Percentiles rank a stretch among this genome's conserved stretches.
These are phyloP conservation scores for Yponomeuta sedellus DNA, from an alignment of 2,888 invertebrate genomes.

Conservation along the genomic window DNA sequence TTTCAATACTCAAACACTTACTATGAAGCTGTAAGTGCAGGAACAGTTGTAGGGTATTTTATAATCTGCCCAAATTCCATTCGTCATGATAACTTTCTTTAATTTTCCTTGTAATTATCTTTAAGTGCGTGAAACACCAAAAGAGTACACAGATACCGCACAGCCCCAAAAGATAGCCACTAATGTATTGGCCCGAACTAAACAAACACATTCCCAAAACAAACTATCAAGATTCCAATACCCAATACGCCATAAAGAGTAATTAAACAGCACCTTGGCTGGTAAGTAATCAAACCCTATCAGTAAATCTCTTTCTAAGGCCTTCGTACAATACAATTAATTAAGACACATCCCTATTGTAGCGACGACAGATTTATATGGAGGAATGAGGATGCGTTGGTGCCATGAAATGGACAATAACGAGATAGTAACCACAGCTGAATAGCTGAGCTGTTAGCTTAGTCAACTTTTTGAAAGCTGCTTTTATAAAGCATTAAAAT, in stretches of 20 bases:
- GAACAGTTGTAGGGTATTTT: too few relatives aligned
- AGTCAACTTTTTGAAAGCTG: too few relatives aligned
- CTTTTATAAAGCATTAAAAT: too few relatives aligned
- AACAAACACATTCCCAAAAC: neutral
- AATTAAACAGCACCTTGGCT: slow-evolving; percentile 12
- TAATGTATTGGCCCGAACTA: neutral
- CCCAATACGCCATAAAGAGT: neutral
- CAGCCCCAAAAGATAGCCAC: neutral
- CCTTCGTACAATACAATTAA: slow-evolving; percentile 41
- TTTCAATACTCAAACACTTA: too few relatives aligned
- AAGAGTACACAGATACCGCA: neutral
- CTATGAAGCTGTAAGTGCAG: too few relatives aligned
- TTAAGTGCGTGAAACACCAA: too few relatives aligned
- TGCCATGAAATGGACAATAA: neutral
- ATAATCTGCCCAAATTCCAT: too few relatives aligned
- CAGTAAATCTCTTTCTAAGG: slow-evolving; percentile 8
- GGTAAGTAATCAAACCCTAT: slow-evolving; percentile 13
- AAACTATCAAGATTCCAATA: slow-evolving; percentile 9
- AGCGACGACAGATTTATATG: slow-evolving; percentile 32
- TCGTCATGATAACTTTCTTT: too few relatives aligned
- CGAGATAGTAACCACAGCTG: neutral
- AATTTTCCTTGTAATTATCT: too few relatives aligned
- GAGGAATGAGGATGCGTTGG: neutral
- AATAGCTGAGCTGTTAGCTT: neutral
- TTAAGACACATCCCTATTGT: slow-evolving; percentile 39